Conservation (phyloP, 92 coral and sea anemone species). For the Montipora capitata region DNA sequence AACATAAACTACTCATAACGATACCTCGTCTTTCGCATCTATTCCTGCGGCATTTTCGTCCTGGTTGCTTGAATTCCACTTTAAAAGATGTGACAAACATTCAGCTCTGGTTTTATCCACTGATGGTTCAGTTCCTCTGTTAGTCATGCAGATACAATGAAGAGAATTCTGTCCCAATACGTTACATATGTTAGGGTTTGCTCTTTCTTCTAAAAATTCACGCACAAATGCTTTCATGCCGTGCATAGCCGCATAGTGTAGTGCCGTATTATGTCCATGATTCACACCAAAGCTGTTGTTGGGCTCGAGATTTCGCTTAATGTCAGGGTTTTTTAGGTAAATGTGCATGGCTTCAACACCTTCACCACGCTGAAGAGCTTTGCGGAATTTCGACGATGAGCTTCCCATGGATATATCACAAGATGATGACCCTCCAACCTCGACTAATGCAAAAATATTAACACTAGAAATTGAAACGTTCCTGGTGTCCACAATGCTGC, state of each 20-base stretch:
- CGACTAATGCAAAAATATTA: not conserved
- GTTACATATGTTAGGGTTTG: constrained; percentile 83
- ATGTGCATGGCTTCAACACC: constrained; percentile 97
- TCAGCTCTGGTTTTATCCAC: constrained; percentile 86
- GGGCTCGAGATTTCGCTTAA: constrained; percentile 92
- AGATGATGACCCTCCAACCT: no score
- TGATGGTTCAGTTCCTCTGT: constrained; percentile 71
- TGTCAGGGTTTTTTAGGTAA: constrained; percentile 90
- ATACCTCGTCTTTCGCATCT: constrained; percentile 83
- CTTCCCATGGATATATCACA: constrained; percentile 82
- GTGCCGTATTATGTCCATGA: constrained; percentile 85
- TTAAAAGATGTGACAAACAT: constrained; percentile 80
- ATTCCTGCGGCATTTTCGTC: constrained; percentile 45
- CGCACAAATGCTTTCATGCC: constrained; percentile 94
- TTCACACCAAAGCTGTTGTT: constrained; percentile 92
- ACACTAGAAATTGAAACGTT: not conserved
- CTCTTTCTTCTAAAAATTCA: constrained; percentile 92
- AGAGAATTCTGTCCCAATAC: constrained; percentile 81
- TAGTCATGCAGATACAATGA: constrained; percentile 83
- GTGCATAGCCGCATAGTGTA: constrained; percentile 89
- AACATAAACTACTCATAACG: not conserved
- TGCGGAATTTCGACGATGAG: constrained; percentile 93
- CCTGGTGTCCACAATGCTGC: constrained; percentile 16
- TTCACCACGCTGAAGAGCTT: constrained; percentile 98
- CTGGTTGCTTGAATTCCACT: constrained; percentile 63